Conservation (phyloP, 2,797 vertebrate species). For the Lacerta viridis region DNA sequence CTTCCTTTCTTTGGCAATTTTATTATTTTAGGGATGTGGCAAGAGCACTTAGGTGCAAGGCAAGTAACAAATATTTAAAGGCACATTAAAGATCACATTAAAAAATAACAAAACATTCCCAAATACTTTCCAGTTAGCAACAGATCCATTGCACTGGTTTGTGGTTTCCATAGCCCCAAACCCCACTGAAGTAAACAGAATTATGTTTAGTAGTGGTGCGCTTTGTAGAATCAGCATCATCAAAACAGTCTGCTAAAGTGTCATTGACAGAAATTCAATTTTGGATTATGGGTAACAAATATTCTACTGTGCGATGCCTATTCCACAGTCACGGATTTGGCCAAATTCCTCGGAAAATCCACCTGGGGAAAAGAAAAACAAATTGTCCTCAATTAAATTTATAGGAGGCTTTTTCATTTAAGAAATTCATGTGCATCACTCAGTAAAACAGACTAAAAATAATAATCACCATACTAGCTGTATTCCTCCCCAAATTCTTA, state of each 20-base stretch:
- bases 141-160: slow-evolving; percentile 38
- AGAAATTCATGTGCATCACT: background rate
- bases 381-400: slow-evolving; percentile 46
- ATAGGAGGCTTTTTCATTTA: slow-evolving; percentile 13
- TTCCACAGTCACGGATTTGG: slow-evolving; percentile 98
- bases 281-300: slow-evolving; percentile 16
- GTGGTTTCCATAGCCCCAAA: slow-evolving; percentile 4
- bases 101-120: slow-evolving; percentile 28
- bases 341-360: slow-evolving; percentile 96
- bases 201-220: slow-evolving; percentile 1
- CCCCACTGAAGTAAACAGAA: background rate
- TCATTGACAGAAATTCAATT: slow-evolving; percentile 40
- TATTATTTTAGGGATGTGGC: slow-evolving; percentile 73
- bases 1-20: slow-evolving; percentile 74
- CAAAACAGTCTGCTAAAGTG: slow-evolving; percentile 56
- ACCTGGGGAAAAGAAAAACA: slow-evolving; percentile 84
- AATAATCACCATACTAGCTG: background rate
- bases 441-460: background rate
- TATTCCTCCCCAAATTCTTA: background rate
- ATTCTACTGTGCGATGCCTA: slow-evolving; percentile 73
- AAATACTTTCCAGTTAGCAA: slow-evolving; percentile 51
- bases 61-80: slow-evolving; percentile 76
- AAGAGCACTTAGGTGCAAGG: slow-evolving; percentile 83
- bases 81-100: slow-evolving; percentile 48
- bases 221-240: slow-evolving; percentile 31